A percentile compares a stretch with the other conserved stretches of the same genome.
phyloP scores from a whole-genome alignment of 2,113 vertebrate genomes.

The Cyrtonyx montezumae region DNA sequence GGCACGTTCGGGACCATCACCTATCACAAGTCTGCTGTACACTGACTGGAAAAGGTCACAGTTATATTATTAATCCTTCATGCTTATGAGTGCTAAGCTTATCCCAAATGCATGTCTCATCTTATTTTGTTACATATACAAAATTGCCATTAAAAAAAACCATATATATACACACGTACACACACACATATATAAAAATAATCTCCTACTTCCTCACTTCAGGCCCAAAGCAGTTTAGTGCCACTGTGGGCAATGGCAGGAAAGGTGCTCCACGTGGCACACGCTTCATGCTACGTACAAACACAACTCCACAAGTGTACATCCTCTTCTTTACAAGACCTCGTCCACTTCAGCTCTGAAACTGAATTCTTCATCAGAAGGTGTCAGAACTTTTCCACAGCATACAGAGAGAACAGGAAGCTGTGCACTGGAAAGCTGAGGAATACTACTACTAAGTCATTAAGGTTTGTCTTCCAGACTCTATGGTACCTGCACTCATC shows the following conservation, averaged over 20 bases:
- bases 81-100: not conserved
- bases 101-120: not conserved
- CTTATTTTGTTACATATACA: not conserved
- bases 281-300: not conserved
- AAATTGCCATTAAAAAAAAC: not conserved
- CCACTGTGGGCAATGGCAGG: rapidly evolving
- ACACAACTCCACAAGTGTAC: not conserved
- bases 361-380: not conserved
- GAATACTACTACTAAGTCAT: not conserved
- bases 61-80: not conserved
- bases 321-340: not conserved
- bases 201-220: not conserved
- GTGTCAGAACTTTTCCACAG: not conserved
- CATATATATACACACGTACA: not conserved
- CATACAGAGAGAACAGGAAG: not conserved
- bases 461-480: not conserved
- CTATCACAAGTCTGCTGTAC: not conserved
- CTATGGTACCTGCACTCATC: constrained; percentile 5
- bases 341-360: not conserved
- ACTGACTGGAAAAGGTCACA: not conserved
- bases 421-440: not conserved
- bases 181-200: not conserved
- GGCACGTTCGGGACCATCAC: not conserved
- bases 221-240: not conserved
- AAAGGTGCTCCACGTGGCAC: not conserved